Evolutionary conservation across 2,888 invertebrate genomes (phyloP), one percentile per base, ranked within the genome.

Genomic region (Tipula lateralis): DNA sequence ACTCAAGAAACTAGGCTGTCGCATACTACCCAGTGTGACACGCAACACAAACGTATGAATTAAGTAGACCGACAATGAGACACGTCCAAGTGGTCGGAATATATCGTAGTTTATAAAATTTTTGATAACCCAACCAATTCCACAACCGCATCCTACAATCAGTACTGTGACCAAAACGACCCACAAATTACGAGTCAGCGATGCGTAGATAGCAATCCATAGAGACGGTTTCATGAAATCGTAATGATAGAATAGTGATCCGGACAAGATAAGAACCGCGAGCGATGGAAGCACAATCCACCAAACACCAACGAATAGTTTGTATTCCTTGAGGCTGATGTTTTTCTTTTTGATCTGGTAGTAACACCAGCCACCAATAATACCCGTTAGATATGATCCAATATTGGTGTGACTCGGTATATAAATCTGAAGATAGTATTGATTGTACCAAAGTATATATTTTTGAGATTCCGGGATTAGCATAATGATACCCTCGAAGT

Each of bases 371-470:
- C 91, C 91, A 0, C 89, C 91, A 0, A 90, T 88, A 6, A 91
- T 87, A 0, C 91, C 91, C 50, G 91, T 85, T 3, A 88, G 87
- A 87, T 90, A 91, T 0, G 90, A 89, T 2, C 91, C 89, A 32
- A 91, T 87, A 87, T 91, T 91, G 6, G 91, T 90, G 87, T 91
- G 91, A 0, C 91, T 91, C 0, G 90, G 87, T n/a, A 88, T 87
- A 87, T 91, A 91, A 24, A 90, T 85, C 24, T 89, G 86, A 0
- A 89, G 89, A 87, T 91, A 91, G 5, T 30, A 30, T 82, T 82
- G 1, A 30, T 82, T 82, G 32, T 82, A 82, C 82, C 82, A 82
- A n/a, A 82, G 16, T 1, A 82, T 30, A 16, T 82, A 82, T 30
- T 82, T 82, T n/a, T 29, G 29, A n/a, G 82, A 82, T 82, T 82